Base-by-base conservation (phyloP, 2,888 invertebrate species). In the Gerosis bhagava region DNA sequence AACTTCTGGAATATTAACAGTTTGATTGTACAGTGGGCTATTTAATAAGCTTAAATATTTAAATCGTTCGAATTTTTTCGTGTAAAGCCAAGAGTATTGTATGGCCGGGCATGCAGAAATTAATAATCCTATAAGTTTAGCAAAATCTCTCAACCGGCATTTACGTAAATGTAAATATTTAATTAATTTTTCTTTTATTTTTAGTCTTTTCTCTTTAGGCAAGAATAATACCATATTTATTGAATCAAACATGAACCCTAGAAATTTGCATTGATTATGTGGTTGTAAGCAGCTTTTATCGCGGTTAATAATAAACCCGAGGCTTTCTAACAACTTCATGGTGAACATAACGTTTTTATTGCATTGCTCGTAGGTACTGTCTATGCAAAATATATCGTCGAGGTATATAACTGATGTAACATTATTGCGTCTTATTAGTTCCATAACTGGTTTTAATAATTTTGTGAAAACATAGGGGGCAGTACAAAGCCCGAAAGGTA, bases 51-150 rank as follows among this genome's bases (percentile, higher is more conserved):
- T 12, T 15, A 46, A 2, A 36, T 36, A 50, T 35, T 51, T 56
- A 19, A 41, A 15, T 4, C 49, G 22, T 25, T 53, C 53, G 19
- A 56, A 39, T 1, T 6, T 3, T 15, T 56, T 56, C 2, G 53
- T 53, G 6, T 53, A 52, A 7, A 51, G 1, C 49, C 54, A 56
- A 2, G 44, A 40, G 13, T 55, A 57, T 1, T 8, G 21, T 6
- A 54, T 42, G 0, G 57, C 57, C 5, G 59, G 59, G n/a, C 57
- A 60, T 3, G 56, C 54, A 1, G 57, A 46, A 5, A 29, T 47
- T n/a, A 60, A 19, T 2, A 51, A n/a, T 8, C 58, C 60, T 8
- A 58, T 49, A 3, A 50, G 45, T 5, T 51, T 25, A 4, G 55
- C 42, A 16, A 55, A 51, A 19, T 50, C 29, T 34, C 49, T 19